phyloP scores from a whole-genome alignment of 2,888 invertebrate species.

The Acleris cristana region DNA sequence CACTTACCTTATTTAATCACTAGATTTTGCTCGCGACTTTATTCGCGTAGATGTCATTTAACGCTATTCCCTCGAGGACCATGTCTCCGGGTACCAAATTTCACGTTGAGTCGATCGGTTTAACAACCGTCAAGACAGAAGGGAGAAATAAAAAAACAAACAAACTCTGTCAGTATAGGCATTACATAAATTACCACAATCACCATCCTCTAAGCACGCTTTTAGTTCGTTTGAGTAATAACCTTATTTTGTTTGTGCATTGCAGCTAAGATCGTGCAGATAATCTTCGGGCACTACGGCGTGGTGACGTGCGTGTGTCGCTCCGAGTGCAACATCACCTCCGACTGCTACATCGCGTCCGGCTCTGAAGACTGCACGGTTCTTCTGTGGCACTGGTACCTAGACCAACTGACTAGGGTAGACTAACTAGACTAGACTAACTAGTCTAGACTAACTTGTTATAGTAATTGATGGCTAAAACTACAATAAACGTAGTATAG shows the following conservation, averaged over 20 bases:
- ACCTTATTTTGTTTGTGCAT: not conserved
- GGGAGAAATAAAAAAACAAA: too few species aligned
- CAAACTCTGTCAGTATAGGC: too few species aligned
- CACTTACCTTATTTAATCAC: too few species aligned
- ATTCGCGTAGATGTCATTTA: too few species aligned
- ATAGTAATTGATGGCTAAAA: not conserved
- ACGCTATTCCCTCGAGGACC: too few species aligned
- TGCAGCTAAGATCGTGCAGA: constrained; percentile 98
- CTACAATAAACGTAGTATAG: too few species aligned
- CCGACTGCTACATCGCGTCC: constrained; percentile 99
- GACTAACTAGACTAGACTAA: not conserved
- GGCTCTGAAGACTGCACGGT: constrained; percentile 99
- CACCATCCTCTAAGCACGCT: too few species aligned
- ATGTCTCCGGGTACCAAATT: too few species aligned
- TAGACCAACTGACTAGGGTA: not conserved
- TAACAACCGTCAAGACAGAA: too few species aligned
- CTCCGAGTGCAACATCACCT: constrained; percentile 99
- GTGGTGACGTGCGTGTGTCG: constrained; percentile 98
- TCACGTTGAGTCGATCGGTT: too few species aligned
- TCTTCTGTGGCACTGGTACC: constrained; percentile 98
- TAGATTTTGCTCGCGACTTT: too few species aligned
- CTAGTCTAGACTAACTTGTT: not conserved
- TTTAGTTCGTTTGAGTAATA: not conserved
- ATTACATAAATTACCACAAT: too few species aligned
- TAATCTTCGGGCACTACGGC: constrained; percentile 99